Conservation (phyloP, 2,888 invertebrate species). For the Anagyrus pseudococci region DNA sequence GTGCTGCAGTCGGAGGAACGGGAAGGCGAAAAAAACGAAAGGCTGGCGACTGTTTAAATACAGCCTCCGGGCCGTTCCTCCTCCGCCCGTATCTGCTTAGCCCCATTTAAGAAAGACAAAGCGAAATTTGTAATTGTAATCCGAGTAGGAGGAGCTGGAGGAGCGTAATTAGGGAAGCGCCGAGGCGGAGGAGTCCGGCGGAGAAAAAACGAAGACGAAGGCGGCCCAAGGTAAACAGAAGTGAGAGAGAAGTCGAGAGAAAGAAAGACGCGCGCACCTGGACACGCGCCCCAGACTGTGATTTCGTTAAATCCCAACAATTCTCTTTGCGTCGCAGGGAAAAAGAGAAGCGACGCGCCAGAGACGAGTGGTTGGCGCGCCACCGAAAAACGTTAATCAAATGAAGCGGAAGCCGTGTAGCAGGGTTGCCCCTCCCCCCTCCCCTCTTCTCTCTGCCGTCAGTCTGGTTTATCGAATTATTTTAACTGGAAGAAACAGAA, state of each 20-base stretch:
- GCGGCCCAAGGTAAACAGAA: background rate
- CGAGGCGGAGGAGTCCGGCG: background rate
- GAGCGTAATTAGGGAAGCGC: conserved; percentile 3
- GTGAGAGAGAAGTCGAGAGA: background rate
- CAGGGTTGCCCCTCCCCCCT: background rate
- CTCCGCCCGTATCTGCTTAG: background rate
- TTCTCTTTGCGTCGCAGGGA: background rate
- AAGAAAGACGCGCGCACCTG: no score
- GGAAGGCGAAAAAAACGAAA: background rate
- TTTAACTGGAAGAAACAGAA: background rate
- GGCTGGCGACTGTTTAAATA: background rate
- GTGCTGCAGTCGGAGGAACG: no score
- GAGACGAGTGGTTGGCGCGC: conserved; percentile 5
- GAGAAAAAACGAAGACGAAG: background rate
- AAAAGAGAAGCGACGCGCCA: no score
- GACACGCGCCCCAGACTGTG: conserved; percentile 9
- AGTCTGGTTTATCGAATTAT: conserved; percentile 30
- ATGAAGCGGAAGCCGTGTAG: conserved; percentile 14
- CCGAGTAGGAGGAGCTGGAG: background rate
- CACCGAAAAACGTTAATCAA: conserved; percentile 32
- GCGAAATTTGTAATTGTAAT: conserved; percentile 26
- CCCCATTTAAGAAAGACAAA: background rate
- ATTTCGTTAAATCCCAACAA: conserved; percentile 22
- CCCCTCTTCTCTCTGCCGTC: no score
- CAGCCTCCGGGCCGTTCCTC: background rate